Evolutionary conservation across 1,140 invertebrate species (phyloP).

Genomic region (Steinernema khuongi): DNA sequence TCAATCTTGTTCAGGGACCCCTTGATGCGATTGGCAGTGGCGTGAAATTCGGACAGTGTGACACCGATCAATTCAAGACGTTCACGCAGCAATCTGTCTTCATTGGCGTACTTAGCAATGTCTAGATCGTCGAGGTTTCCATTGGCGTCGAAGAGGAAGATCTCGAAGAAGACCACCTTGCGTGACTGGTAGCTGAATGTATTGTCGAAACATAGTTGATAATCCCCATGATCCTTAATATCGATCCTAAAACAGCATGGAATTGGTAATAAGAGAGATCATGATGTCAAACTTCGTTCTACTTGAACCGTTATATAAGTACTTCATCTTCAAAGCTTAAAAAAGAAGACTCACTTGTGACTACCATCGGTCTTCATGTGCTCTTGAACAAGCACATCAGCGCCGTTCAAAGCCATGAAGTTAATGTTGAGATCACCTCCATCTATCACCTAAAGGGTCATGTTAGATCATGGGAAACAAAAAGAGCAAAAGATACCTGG

Average conservation of each 20-base stretch:
- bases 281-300: no score
- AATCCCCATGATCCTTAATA: constrained; percentile 53
- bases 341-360: constrained; percentile 54
- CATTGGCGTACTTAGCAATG: constrained; percentile 20
- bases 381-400: constrained; percentile 53
- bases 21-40: constrained; percentile 57
- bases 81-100: constrained; percentile 20
- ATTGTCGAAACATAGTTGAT: constrained; percentile 61
- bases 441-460: constrained; percentile 58
- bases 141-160: constrained; percentile 51
- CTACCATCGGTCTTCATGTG: constrained; percentile 57
- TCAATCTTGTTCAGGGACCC: constrained; percentile 59
- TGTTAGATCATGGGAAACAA: not conserved
- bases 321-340: no score
- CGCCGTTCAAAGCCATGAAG: constrained; percentile 52
- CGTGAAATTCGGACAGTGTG: constrained; percentile 49
- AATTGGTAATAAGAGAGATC: not conserved
- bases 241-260: constrained; percentile 30
- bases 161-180: constrained; percentile 60
- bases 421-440: constrained; percentile 61
- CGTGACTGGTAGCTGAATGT: constrained; percentile 60
- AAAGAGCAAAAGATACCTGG: constrained; percentile 49
- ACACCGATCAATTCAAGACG: constrained; percentile 29
- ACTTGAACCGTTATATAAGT: no score
- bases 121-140: constrained; percentile 54